These are phyloP conservation scores for Chironomus striatipennis DNA, from an alignment of 1,140 invertebrate species.

Conservation along the genomic window DNA sequence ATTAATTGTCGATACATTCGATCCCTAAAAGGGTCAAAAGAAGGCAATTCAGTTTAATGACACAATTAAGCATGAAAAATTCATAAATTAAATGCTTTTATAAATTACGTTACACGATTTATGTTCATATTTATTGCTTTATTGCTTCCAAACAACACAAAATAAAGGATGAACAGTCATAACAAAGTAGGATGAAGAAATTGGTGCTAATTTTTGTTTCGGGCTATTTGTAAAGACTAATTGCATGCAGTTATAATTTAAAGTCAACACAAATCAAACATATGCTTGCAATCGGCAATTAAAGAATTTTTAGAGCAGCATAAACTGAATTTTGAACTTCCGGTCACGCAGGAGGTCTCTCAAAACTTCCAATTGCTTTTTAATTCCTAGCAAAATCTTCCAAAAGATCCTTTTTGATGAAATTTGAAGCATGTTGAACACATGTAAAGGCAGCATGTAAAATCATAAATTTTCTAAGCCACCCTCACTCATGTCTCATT, in stretches of 20 bases:
- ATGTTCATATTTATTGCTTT: background rate
- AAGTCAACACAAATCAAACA: background rate
- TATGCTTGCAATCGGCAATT: background rate
- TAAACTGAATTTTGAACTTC: background rate
- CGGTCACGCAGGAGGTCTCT: slow-evolving; percentile 21
- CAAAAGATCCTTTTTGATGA: background rate
- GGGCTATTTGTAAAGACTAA: slow-evolving; percentile 1
- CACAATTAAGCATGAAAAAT: slow-evolving; percentile 4
- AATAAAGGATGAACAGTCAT: background rate
- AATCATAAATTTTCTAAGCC: background rate
- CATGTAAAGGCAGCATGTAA: background rate
- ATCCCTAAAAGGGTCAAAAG: background rate
- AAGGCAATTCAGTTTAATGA: background rate
- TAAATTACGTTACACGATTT: background rate
- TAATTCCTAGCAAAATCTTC: background rate
- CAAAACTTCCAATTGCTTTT: background rate
- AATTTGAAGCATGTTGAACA: slow-evolving; percentile 4
- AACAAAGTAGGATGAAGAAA: background rate
- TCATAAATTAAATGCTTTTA: background rate
- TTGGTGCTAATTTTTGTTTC: background rate
- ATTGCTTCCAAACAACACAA: background rate
- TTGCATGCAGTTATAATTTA: background rate
- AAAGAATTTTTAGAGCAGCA: background rate
- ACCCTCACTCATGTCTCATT: background rate
- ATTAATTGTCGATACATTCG: slow-evolving; percentile 4